These are phyloP conservation scores for Tethya wilhelma DNA, from an alignment of 37 sponge, comb jelly and placozoan genomes.

Conservation along the genomic window DNA sequence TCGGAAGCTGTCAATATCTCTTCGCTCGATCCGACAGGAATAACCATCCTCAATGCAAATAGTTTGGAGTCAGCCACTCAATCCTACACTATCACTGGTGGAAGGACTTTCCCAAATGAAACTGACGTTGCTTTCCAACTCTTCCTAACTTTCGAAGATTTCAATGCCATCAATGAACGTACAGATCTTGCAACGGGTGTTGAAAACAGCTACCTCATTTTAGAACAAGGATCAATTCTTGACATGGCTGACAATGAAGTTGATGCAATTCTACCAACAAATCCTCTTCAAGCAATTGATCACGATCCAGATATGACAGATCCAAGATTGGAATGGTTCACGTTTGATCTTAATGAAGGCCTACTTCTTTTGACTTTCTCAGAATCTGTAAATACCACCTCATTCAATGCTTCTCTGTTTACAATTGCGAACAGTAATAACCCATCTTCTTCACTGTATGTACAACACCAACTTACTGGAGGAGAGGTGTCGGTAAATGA, in stretches of 20 bases:
- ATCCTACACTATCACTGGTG: constrained; percentile 77
- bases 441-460: background rate
- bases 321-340: constrained; percentile 59
- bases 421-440: constrained; percentile 37
- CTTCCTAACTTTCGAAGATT: constrained; percentile 64
- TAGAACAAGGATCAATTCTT: constrained; percentile 51
- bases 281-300: constrained; percentile 33
- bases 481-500: constrained; percentile 63
- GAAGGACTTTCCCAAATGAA: constrained; percentile 52
- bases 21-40: constrained; percentile 69
- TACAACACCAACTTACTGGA: constrained; percentile 70
- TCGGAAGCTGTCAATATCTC: constrained; percentile 80
- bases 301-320: constrained; percentile 52
- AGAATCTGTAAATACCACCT: constrained; percentile 63
- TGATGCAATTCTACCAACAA: constrained; percentile 23
- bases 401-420: constrained; percentile 50
- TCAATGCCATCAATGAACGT: constrained; percentile 59
- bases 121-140: constrained; percentile 67
- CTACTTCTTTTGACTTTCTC: constrained; percentile 62
- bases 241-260: constrained; percentile 72
- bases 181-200: constrained; percentile 45
- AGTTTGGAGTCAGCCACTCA: constrained; percentile 28
- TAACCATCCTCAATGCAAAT: constrained; percentile 66
- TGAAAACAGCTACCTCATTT: constrained; percentile 50
- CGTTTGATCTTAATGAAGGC: constrained; percentile 73